Evolutionary conservation across 2,797 vertebrate species (phyloP), one percentile per base, ranked within the genome.

Genomic region (Pteropus rufus): DNA sequence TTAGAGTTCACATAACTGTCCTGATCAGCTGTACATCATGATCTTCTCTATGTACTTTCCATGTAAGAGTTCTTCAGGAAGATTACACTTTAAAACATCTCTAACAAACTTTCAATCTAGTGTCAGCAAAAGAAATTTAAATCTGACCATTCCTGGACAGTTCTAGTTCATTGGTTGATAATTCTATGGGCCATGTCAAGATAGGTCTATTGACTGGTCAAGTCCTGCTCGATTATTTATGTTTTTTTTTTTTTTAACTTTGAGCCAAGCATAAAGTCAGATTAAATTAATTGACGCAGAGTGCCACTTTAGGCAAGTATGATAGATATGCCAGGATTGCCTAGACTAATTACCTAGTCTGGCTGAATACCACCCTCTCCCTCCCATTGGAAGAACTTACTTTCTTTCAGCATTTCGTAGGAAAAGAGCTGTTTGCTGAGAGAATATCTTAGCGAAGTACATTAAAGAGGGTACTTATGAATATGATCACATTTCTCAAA

Each of bases 161-260:
- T 64, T 94, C 44, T 69, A 21, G 21, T 34, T 77, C 24, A 80
- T 14, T 29, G 75, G 31, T 23, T 65, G 79, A 69, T 12, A 34
- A 9, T 67, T 88, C 31, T 24, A 2, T 76, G 23, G 36, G 3
- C 6, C 76, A 4, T 54, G 23, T 88, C 64, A 76, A 8, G 36
- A 67, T 79, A 44, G 2, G 8, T 60, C 18, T 73, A 64, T 80
- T 46, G 21, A 67, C 64, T 52, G 46, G 36, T 77, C 29, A 91
- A 72, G 5, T 82, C 8, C 73, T 89, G 10, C 11, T 62, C 29
- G 12, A 5, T 15, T 89, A 2, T 46, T 82, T 58, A 49, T 69
- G 41, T 69, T 60, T 60, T n/a, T 58, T 62, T 58, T 62, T 89
- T 83, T 95, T 90, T 87, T 95, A 79, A 70, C 29, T 52, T 94